Evolutionary conservation across 2,797 vertebrate genomes (phyloP).

Genomic region (Esox masquinongy): DNA sequence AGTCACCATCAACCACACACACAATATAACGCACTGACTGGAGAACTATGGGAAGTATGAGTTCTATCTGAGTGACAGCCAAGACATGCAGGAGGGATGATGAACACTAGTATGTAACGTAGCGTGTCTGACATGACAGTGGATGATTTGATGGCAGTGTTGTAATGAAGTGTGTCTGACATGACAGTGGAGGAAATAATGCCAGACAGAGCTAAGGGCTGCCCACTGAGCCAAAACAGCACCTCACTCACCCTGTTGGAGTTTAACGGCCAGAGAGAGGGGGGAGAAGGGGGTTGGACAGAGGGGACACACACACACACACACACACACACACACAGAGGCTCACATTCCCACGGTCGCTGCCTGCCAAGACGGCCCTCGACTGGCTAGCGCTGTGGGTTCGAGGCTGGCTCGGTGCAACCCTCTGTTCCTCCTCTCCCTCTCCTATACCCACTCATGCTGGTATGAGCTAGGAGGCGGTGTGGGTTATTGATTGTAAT

Average conservation of each 20-base stretch:
- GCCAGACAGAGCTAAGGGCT: background rate
- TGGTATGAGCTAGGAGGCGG: background rate
- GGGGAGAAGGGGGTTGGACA: background rate
- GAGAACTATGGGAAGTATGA: background rate
- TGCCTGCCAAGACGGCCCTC: constrained; percentile 70
- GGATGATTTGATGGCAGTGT: background rate
- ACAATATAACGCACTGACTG: too few relatives aligned
- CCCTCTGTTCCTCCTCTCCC: background rate
- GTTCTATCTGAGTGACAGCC: background rate
- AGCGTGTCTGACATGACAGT: background rate
- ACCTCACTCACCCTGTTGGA: background rate
- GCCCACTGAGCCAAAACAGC: background rate
- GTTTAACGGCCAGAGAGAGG: background rate
- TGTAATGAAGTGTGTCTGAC: background rate
- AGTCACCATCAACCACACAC: too few relatives aligned
- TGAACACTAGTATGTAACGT: background rate
- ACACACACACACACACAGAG: too few relatives aligned
- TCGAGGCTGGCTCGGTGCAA: background rate
- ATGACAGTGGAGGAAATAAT: background rate
- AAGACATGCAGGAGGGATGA: background rate
- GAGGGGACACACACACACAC: too few relatives aligned
- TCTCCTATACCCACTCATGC: background rate
- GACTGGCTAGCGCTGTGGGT: constrained; percentile 22
- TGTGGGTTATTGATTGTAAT: background rate
- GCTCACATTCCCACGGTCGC: constrained; percentile 65